A percentile compares a stretch with the other conserved stretches of the same genome.
Conservation (phyloP, 2,888 invertebrate species). For the Caenorhabditis sp. region DNA sequence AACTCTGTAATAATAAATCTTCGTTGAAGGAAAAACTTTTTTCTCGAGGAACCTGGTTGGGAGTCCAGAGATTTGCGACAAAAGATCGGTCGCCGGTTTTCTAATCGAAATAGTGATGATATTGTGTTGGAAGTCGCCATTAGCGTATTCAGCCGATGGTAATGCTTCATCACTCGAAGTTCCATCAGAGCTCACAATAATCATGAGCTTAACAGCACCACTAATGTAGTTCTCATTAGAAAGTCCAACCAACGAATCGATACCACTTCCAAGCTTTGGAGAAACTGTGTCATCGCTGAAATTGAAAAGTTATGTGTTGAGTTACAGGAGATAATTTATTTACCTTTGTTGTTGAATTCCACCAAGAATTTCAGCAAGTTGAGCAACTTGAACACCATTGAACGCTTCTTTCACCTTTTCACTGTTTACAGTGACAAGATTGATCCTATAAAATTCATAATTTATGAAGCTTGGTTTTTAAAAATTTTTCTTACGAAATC, state of each 20-base stretch:
- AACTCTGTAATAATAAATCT: slow-evolving; percentile 52
- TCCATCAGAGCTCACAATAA: slow-evolving; percentile 63
- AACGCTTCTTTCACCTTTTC: slow-evolving; percentile 48
- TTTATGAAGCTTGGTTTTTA: background rate
- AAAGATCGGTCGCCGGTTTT: slow-evolving; percentile 53
- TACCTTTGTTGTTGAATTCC: slow-evolving; percentile 23
- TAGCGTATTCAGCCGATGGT: slow-evolving; percentile 55
- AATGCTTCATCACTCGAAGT: slow-evolving; percentile 59
- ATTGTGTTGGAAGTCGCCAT: slow-evolving; percentile 53
- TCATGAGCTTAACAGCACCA: slow-evolving; percentile 55
- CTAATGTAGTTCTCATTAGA: slow-evolving; percentile 55
- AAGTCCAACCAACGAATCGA: slow-evolving; percentile 55
- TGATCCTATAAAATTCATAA: slow-evolving; percentile 31
- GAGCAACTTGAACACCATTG: slow-evolving; percentile 20
- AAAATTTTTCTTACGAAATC: slow-evolving; percentile 24
- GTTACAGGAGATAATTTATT: background rate
- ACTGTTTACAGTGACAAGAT: slow-evolving; percentile 62
- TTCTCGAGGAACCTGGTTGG: slow-evolving; percentile 57
- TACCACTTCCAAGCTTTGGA: slow-evolving; percentile 58
- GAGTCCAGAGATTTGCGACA: slow-evolving; percentile 51
- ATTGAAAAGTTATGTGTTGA: background rate
- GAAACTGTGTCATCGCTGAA: slow-evolving; percentile 58
- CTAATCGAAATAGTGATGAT: slow-evolving; percentile 59
- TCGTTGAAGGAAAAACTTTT: no score
- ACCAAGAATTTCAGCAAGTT: slow-evolving; percentile 30